Evolutionary conservation across 2,113 vertebrate species (phyloP), one percentile per base, ranked within the genome.

Genomic region (Rhagologus leucostigma): DNA sequence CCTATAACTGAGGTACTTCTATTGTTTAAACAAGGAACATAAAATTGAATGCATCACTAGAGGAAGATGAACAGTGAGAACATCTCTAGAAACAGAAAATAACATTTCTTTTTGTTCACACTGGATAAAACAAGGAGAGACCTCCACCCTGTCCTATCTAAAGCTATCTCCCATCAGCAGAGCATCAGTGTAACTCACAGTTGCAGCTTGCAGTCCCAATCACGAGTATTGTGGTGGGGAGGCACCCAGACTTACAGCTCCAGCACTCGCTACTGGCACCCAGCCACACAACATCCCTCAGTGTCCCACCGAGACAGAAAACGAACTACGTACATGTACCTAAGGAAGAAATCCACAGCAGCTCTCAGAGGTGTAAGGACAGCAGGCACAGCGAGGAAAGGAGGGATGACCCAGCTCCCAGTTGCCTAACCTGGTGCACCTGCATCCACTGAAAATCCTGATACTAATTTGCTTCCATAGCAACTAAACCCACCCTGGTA

Each of bases 281-380:
- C 73, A 69, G 24, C 22, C 50, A 69, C 32, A 24, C 1, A 1
- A 27, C 39, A 35, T 1, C 57, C 42, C 22, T 24, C n/a, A 23
- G 4, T 4, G 11, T 2, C 17, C 52, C 44, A 7, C 26, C 3
- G 7, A 63, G 11, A 39, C 30, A 73, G 6, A 75, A 67, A 81
- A 21, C 37, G 77, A 81, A 62, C 21, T 0, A 16, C 0, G 0
- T 2, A 21, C 3, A 0, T 0, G 0, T 39, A 50, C 47, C 26
- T 11, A 15, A 26, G 16, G 33, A 32, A 73, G 19, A 73, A 60
- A 35, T 20, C 30, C 44, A 23, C 29, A 49, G 33, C n/a, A 55
- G 15, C 42, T 17, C 30, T 33, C 35, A 2, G 9, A 78, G 5
- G 39, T 11, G 8, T 6, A 65, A 42, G 20, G 7, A 3, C 18